Base-by-base conservation (phyloP, 2,797 vertebrate genomes). In the Hyperoplus immaculatus region DNA sequence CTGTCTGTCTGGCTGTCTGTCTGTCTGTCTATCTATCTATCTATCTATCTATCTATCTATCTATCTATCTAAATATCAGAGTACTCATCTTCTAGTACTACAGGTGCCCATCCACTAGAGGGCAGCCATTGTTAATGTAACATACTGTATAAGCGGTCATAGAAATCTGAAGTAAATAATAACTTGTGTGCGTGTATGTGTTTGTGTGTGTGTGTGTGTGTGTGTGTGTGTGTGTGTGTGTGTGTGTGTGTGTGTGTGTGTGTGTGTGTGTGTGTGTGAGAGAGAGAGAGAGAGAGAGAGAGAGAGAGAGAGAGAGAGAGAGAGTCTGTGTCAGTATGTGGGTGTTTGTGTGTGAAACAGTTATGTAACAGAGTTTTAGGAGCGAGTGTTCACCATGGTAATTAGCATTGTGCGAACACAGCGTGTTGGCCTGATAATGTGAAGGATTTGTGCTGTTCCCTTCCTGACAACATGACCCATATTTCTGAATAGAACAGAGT, bases 361-460 rank as follows among this genome's bases (percentile, higher is more conserved):
- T 91, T 88, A 89, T 69, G 69, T 82, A 87, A 88, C 64, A 73
- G 45, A 79, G 81, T 81, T 89, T 85, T 72, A 68, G 67, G 75
- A 87, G 63, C 72, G 66, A 61, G 75, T 65, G 76, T 47, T 82
- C 80, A 77, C 73, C 66, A 68, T 77, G 82, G 69, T 79, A 78
- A 82, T 85, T 75, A 74, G 85, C 74, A 69, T 62, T 69, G 55
- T 75, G 76, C 12, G 46, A 77, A 80, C 69, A 69, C 73, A 78
- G 62, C 21, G 8, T 54, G 64, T 82, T 78, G 66, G 53, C 81
- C 68, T 75, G 72, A 87, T 77, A 63, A 84, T 47, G 83, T 88
- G 83, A 88, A 72, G 65, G 80, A 82, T 80, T 81, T 83, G 79
- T 73, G 68, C 76, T 78, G 83, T 74, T 82, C 56, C 65, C 65